Evolutionary conservation across 2,797 vertebrate species (phyloP).

Genomic region (Pterois miles): DNA sequence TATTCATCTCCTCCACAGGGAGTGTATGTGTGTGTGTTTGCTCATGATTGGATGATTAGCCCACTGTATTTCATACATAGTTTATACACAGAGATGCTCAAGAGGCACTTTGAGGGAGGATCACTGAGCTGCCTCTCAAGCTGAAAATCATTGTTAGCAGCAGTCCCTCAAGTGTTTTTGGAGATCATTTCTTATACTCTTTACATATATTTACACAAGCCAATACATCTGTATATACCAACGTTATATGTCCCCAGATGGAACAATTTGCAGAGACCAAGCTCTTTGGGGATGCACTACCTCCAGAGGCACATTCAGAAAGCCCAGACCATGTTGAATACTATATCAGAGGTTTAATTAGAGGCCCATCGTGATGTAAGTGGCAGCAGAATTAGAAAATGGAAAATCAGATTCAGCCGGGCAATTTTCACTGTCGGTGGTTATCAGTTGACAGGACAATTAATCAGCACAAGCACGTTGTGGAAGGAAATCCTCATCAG

Average conservation of each 20-base stretch:
- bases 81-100: conserved; percentile 50
- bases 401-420: conserved; percentile 51
- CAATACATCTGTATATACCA: conserved; percentile 14
- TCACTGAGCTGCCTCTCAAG: conserved; percentile 37
- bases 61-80: conserved; percentile 45
- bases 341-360: conserved; percentile 53
- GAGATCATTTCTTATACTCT: conserved; percentile 36
- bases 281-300: conserved; percentile 15
- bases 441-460: conserved; percentile 55
- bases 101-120: conserved; percentile 55
- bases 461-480: conserved; percentile 55
- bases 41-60: conserved; percentile 52
- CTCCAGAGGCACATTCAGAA: conserved; percentile 27
- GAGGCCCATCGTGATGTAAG: conserved; percentile 32
- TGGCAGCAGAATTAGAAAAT: conserved; percentile 58
- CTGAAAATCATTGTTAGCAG: conserved; percentile 46
- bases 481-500: conserved; percentile 69
- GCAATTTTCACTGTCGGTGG: conserved; percentile 60
- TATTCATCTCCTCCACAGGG: conserved; percentile 49
- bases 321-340: conserved; percentile 23
- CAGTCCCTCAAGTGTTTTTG: conserved; percentile 51
- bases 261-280: conserved; percentile 2
- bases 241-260: conserved; percentile 16
- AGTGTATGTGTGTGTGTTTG: conserved; percentile 27
- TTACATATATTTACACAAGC: conserved; percentile 58